A percentile compares a stretch with the other conserved stretches of the same genome.
Conservation (phyloP, 1,140 invertebrate genomes). For the Theocolax elegans region DNA sequence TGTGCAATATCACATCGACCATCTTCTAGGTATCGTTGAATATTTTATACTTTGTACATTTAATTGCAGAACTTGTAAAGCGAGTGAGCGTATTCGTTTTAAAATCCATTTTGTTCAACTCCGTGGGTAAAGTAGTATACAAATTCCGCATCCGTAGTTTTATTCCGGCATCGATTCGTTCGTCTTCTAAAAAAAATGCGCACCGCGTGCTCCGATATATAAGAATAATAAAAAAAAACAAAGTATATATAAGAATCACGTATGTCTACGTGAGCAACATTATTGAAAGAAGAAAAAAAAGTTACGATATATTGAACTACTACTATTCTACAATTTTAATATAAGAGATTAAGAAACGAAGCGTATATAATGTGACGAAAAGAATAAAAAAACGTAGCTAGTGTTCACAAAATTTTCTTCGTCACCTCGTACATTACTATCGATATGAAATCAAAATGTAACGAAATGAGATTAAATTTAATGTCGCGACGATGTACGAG, state of each 20-base stretch:
- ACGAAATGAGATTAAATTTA: slow-evolving; percentile 11
- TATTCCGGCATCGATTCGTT: slow-evolving; percentile 13
- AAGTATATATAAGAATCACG: slow-evolving; percentile 35
- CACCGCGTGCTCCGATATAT: slow-evolving; percentile 19
- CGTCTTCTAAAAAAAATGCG: slow-evolving; percentile 7
- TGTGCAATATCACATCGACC: too few species aligned
- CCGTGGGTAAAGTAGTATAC: too few species aligned
- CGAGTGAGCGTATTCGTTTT: too few species aligned
- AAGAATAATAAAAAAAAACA: too few species aligned
- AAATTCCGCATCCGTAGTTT: slow-evolving; percentile 16
- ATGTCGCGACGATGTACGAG: not conserved
- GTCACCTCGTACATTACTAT: slow-evolving; percentile 18
- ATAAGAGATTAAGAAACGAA: slow-evolving; percentile 37
- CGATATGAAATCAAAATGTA: not conserved
- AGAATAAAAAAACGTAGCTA: slow-evolving; percentile 17
- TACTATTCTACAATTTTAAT: slow-evolving; percentile 44
- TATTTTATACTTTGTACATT: too few species aligned
- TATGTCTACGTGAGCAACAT: slow-evolving; percentile 17
- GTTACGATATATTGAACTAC: slow-evolving; percentile 37
- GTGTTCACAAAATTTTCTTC: slow-evolving; percentile 20
- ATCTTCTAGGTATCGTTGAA: too few species aligned
- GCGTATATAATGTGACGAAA: slow-evolving; percentile 18
- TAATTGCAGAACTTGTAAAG: too few species aligned
- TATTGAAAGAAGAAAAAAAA: slow-evolving; percentile 27
- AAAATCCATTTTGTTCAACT: too few species aligned